phyloP scores from a whole-genome alignment of 1,140 invertebrate species.

The Ostrea denselamellosa region DNA sequence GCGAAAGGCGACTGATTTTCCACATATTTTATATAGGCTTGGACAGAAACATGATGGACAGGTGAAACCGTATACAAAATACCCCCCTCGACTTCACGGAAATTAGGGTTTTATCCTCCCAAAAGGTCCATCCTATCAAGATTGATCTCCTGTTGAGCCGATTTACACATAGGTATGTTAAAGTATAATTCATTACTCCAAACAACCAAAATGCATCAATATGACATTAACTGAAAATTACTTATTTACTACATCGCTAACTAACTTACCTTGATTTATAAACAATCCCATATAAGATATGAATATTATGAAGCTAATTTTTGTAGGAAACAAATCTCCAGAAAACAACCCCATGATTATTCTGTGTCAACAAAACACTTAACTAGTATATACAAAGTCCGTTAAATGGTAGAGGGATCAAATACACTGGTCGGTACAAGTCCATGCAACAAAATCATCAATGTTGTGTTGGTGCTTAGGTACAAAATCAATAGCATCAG shows the following conservation, averaged over 20 bases:
- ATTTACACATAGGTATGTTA: no score
- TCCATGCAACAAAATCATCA: conserved; percentile 24
- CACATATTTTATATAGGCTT: no score
- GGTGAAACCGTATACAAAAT: no score
- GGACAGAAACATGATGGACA: no score
- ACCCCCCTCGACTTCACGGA: no score
- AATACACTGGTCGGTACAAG: not conserved
- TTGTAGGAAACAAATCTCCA: conserved; percentile 89
- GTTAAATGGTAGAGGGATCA: not conserved
- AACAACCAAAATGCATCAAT: no score
- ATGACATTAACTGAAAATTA: no score
- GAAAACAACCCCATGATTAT: conserved; percentile 67
- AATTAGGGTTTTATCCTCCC: no score
- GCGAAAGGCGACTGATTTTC: no score
- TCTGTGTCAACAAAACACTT: not conserved
- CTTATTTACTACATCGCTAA: conserved; percentile 58
- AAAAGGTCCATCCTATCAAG: no score
- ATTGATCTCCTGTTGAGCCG: no score
- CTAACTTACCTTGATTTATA: conserved; percentile 87
- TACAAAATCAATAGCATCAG: not conserved
- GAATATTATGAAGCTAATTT: conserved; percentile 88
- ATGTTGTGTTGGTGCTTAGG: not conserved
- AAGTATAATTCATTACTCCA: no score
- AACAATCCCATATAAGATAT: conserved; percentile 89
- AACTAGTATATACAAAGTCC: not conserved